phyloP scores from a whole-genome alignment of 53 echinoderm and acorn worm species.

The Mesocentrotus franciscanus region DNA sequence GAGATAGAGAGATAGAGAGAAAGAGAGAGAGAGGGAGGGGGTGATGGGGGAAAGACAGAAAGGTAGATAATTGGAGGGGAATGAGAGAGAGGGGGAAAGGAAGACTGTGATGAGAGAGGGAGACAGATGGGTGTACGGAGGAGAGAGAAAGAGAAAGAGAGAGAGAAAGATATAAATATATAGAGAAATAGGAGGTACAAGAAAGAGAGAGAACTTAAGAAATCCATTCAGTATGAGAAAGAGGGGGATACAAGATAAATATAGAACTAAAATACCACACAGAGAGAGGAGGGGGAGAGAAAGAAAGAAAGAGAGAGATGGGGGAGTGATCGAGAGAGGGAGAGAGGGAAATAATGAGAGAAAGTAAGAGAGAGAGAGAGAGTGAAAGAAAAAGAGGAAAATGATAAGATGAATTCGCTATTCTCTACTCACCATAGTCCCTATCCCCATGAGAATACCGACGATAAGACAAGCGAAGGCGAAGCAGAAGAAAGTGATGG shows the following conservation, averaged over 20 bases:
- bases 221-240: background rate
- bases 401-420: background rate
- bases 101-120: background rate
- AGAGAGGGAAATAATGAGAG: background rate
- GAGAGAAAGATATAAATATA: background rate
- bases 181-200: background rate
- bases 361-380: background rate
- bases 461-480: slow-evolving; percentile 61
- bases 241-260: background rate
- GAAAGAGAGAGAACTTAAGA: background rate
- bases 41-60: too few relatives aligned
- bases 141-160: background rate
- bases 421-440: slow-evolving; percentile 51
- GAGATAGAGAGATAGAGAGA: background rate
- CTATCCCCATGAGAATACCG: slow-evolving; percentile 54
- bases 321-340: background rate
- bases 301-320: background rate
- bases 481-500: slow-evolving; percentile 78
- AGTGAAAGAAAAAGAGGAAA: background rate
- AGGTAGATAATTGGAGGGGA: background rate
- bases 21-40: background rate
- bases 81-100: background rate
- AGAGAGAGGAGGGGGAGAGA: too few relatives aligned
- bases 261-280: background rate
- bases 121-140: background rate